Conservation (phyloP, 2,888 invertebrate species). For the Caenorhabditis drosophilae region DNA sequence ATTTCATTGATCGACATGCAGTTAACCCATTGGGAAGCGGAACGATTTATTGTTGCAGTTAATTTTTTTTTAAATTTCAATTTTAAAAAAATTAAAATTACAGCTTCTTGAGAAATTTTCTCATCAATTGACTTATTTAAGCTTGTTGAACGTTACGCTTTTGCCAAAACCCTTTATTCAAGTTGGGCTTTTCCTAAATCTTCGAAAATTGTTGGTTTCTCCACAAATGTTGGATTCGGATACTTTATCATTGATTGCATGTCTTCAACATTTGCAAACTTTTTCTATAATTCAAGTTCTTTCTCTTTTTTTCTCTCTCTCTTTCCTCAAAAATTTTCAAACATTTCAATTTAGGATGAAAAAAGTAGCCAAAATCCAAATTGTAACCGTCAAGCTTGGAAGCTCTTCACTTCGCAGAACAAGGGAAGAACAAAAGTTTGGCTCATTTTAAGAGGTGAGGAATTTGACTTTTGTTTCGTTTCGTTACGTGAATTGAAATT, state of each 20-base stretch:
- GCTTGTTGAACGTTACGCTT: slow-evolving; percentile 80
- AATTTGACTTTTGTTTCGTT: neutral
- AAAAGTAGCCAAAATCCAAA: slow-evolving; percentile 68
- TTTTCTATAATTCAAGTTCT: slow-evolving; percentile 75
- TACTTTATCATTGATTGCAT: slow-evolving; percentile 46
- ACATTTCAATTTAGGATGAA: slow-evolving; percentile 74
- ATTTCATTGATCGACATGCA: slow-evolving; percentile 80
- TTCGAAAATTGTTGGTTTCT: slow-evolving; percentile 74
- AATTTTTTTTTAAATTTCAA: neutral
- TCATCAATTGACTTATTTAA: slow-evolving; percentile 75
- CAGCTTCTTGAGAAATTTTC: slow-evolving; percentile 75
- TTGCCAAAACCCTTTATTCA: slow-evolving; percentile 78
- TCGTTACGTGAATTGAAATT: neutral
- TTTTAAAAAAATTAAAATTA: slow-evolving; percentile 4
- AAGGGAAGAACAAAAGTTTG: slow-evolving; percentile 78
- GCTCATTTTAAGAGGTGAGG: slow-evolving; percentile 74
- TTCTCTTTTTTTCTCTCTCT: neutral
- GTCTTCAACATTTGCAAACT: slow-evolving; percentile 73
- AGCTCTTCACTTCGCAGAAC: slow-evolving; percentile 72
- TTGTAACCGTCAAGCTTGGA: slow-evolving; percentile 72
- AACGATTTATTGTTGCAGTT: slow-evolving; percentile 77
- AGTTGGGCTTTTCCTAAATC: slow-evolving; percentile 79
- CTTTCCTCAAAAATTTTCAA: neutral
- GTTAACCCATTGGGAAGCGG: slow-evolving; percentile 78
- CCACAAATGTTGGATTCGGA: slow-evolving; percentile 75